Evolutionary conservation across 2,888 invertebrate species (phyloP).

Genomic region (Caenorhabditis sinica): DNA sequence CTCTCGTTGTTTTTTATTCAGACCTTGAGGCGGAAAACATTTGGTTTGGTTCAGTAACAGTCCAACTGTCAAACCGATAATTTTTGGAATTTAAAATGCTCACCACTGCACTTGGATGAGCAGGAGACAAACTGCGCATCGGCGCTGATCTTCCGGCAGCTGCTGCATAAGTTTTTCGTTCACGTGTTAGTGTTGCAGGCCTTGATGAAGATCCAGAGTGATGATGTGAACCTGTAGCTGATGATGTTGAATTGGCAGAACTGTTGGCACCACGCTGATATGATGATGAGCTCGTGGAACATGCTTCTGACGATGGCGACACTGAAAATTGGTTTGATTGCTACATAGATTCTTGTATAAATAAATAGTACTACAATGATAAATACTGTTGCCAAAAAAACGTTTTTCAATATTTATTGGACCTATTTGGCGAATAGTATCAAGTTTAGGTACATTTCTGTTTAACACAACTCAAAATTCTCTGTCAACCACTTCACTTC

Average conservation of each 20-base stretch:
- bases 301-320: slow-evolving; percentile 69
- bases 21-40: background rate
- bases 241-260: slow-evolving; percentile 26
- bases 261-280: slow-evolving; percentile 24
- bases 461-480: background rate
- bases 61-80: background rate
- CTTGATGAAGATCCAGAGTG: slow-evolving; percentile 21
- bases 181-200: slow-evolving; percentile 42
- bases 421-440: too few relatives aligned
- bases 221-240: slow-evolving; percentile 11
- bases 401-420: background rate
- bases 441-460: too few relatives aligned
- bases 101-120: slow-evolving; percentile 70
- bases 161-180: slow-evolving; percentile 44
- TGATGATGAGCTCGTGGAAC: slow-evolving; percentile 66
- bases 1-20: slow-evolving; percentile 14
- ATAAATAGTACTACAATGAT: too few relatives aligned
- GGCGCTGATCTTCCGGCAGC: slow-evolving; percentile 40
- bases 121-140: slow-evolving; percentile 68
- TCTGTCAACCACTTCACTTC: background rate
- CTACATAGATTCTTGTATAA: background rate
- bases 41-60: slow-evolving; percentile 1
- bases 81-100: slow-evolving; percentile 30
- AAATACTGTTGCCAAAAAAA: too few relatives aligned
- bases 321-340: slow-evolving; percentile 59